Base-by-base conservation (phyloP, 2,888 invertebrate genomes). In the Archaeoteleia sp. region DNA sequence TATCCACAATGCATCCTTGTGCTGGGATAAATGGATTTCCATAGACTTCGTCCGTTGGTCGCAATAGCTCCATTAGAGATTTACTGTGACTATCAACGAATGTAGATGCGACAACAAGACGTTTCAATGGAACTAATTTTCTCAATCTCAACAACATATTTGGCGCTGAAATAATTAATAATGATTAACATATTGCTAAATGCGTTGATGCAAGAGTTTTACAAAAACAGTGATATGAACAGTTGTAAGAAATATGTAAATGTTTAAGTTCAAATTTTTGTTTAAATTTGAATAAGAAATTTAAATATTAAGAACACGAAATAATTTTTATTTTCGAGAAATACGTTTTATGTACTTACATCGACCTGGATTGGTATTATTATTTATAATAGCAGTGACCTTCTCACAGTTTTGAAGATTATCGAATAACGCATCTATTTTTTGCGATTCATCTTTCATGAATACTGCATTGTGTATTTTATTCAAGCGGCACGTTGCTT, bases 1-100 rank as follows among this genome's bases (percentile, higher is more conserved):
- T 35, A 30, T 67, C 62, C 3, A 67, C 32, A 13, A 67, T 13
- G 17, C 67, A 58, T 7, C 67, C 67, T 8, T 34, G 37, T 8
- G 5, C 9, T 1, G 46, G 46, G 8, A 46, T 12, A 25, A 46
- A 46, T 8, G 46, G 46, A 34, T 34, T 20, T 32, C 46, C 46
- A 9, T n/a, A 23, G 6, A 10, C 20, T 3, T 32, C 10, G 4
- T n/a, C 6, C 1, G 9, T 23, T 7, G 45, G 45, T 10, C 17
- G 10, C 8, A 46, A 6, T 1, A 46, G 15, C 5, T 30, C 30
- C 8, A 32, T 10, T 6, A 46, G 10, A n/a, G 32, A 6, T 10
- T 17, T 17, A 9, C 17, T 17, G 1, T 9, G 12, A 7, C 1
- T 8, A 10, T 39, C 10, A 1, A 2, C 9, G 3, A 39, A 39